Evolutionary conservation across 2,113 vertebrate species (phyloP), one percentile per base, ranked within the genome.

Genomic region (Todiramphus chloris): DNA sequence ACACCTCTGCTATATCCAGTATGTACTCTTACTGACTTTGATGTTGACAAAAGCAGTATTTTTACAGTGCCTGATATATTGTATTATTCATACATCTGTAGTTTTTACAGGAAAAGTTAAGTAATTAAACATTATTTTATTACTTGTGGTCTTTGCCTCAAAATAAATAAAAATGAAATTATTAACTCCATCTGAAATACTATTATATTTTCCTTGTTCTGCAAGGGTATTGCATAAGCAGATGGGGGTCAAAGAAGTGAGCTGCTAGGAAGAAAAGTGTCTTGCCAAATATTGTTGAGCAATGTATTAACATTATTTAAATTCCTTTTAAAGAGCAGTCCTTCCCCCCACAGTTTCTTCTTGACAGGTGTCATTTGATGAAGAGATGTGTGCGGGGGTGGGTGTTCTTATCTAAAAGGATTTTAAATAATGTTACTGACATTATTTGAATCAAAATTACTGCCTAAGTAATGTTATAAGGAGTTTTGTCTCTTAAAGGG

Each of bases 351-450:
- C 92, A 82, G 77, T 84, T 70, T 72, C 69, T 93, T 93, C 78
- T 72, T 95, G 96, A 97, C 60, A 96, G 87, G 74, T 97, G 64
- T 88, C 97, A 93, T 44, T 95, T 94, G 91, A 94, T 73, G 30
- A 92, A 86, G 86, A 95, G 81, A 97, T 93, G 78, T 66, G 81
- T 95, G 83, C 43, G 93, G 93, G 70, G 90, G 96, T 80, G 92
- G 96, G 64, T 93, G 90, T 89, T 94, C 90, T 95, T 89, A 83
- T 83, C 95, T 95, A 91, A 96, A 95, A 97, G 94, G 95, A 89
- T 96, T 97, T 97, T 66, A 95, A 96, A 97, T 95, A 94, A 92
- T 85, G 83, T 80, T 97, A 94, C 90, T 96, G 96, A 94, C 96
- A 94, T 96, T 94, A 93, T 93, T 96, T 87, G 91, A 96, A 92